Evolutionary conservation across 2,797 vertebrate genomes (phyloP), one percentile per base, ranked within the genome.

Genomic region (Threskiornis aethiopicus): DNA sequence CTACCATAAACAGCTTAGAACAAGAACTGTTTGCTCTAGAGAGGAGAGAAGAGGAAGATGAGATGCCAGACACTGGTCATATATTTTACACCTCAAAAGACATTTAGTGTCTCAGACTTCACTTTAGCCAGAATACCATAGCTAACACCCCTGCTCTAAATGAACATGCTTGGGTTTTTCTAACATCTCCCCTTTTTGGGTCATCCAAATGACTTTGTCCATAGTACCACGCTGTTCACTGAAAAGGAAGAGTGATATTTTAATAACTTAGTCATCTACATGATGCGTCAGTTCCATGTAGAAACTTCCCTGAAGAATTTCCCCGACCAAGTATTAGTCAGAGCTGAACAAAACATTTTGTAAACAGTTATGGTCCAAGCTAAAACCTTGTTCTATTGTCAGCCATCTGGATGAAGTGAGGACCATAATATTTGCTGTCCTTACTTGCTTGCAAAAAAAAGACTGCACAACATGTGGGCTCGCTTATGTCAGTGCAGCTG

Each of bases 231-330:
- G 5, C 47, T 41, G 16, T 22, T 83, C 1, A 2, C 52, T 72
- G 52, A 71, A 95, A 93, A 91, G 29, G 41, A 96, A 81, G 26
- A 83, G 52, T 75, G 76, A 35, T 65, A 78, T 37, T 94, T 87
- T 59, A 84, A 46, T 57, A 49, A 49, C 71, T 77, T 66, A 89
- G 71, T 96, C 47, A 92, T 67, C 67, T 64, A 57, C 7, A 2
- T 73, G 61, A 80, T 78, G 19, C 24, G 14, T 77, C 72, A 69
- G 49, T 78, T 85, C 78, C 44, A n/a, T 35, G 33, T 75, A 84
- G 57, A 73, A 95, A 91, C 33, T 95, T 94, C 79, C 72, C 65
- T 72, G 54, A 62, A 91, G 67, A 73, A 91, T 91, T 96, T 93
- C 76, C 84, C 79, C 3, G 2, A 57, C 51, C 61, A 71, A 20